A percentile compares a stretch with the other conserved stretches of the same genome.
phyloP scores from a whole-genome alignment of 2,888 invertebrate genomes.

The Adelognathus sp. region DNA sequence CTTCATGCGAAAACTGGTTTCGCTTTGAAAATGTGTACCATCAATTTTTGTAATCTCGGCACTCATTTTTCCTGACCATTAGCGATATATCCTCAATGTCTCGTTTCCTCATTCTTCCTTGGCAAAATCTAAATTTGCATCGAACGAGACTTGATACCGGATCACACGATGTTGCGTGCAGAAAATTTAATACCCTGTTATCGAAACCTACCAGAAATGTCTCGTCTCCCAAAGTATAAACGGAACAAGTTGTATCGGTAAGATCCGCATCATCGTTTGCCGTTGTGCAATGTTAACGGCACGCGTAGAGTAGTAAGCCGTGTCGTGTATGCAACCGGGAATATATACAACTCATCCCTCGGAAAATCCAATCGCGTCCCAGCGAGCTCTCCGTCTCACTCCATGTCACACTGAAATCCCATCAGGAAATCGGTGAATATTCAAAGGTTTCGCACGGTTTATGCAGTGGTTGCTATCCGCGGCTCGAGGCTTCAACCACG shows the following conservation, averaged over 20 bases:
- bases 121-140: not conserved
- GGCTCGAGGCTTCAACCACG: constrained; percentile 17
- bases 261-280: constrained; percentile 29
- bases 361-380: constrained; percentile 46
- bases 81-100: no score
- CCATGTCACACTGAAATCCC: constrained; percentile 48
- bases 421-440: constrained; percentile 54
- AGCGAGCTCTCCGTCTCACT: constrained; percentile 28
- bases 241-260: not conserved
- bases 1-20: no score
- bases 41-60: no score
- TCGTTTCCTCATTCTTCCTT: not conserved
- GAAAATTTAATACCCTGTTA: constrained; percentile 27
- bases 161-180: not conserved
- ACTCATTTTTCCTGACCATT: no score
- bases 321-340: not conserved
- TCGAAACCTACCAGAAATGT: constrained; percentile 17
- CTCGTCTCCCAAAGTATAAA: not conserved
- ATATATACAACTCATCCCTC: constrained; percentile 33
- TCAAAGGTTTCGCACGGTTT: constrained; percentile 41
- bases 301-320: constrained; percentile 38
- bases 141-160: not conserved
- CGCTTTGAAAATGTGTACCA: no score
- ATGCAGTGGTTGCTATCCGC: constrained; percentile 31
- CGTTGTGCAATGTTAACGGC: constrained; percentile 39